Evolutionary conservation across 2,888 invertebrate species (phyloP).

Genomic region (Carcina quercana): DNA sequence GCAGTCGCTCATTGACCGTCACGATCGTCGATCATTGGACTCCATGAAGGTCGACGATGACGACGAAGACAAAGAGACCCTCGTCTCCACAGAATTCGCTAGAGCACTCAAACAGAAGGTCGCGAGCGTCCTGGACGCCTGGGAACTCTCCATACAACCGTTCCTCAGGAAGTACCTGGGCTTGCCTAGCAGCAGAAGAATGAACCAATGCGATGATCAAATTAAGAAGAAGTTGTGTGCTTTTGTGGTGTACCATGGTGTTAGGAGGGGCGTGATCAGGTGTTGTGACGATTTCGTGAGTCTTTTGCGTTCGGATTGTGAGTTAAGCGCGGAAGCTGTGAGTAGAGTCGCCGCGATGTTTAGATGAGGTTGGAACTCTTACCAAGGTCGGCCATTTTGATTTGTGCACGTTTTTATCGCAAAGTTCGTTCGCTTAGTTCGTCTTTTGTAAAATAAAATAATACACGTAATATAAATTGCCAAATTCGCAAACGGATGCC

Average conservation of each 20-base stretch:
- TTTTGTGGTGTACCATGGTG: constrained; percentile 74
- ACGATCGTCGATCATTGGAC: constrained; percentile 29
- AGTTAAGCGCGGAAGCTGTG: constrained; percentile 30
- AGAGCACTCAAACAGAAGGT: constrained; percentile 76
- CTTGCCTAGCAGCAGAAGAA: constrained; percentile 39
- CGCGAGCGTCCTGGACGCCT: constrained; percentile 65
- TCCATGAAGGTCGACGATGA: constrained; percentile 49
- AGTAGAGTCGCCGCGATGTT: constrained; percentile 28
- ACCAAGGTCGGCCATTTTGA: no score
- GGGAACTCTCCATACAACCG: constrained; percentile 64
- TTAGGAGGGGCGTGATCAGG: constrained; percentile 56
- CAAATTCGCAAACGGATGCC: no score
- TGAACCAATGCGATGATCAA: constrained; percentile 36
- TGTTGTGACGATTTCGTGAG: constrained; percentile 36
- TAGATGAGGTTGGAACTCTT: no score
- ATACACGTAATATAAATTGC: no score
- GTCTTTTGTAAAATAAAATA: no score
- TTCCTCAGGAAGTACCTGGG: constrained; percentile 68
- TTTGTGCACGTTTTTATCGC: no score
- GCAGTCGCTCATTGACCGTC: constrained; percentile 69
- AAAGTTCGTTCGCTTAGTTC: no score
- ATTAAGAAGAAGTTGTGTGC: constrained; percentile 59
- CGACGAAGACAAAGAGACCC: constrained; percentile 42
- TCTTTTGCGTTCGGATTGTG: constrained; percentile 27
- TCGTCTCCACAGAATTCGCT: constrained; percentile 76